Conservation (phyloP, 2,113 vertebrate species). For the Oreocharis arfaki region DNA sequence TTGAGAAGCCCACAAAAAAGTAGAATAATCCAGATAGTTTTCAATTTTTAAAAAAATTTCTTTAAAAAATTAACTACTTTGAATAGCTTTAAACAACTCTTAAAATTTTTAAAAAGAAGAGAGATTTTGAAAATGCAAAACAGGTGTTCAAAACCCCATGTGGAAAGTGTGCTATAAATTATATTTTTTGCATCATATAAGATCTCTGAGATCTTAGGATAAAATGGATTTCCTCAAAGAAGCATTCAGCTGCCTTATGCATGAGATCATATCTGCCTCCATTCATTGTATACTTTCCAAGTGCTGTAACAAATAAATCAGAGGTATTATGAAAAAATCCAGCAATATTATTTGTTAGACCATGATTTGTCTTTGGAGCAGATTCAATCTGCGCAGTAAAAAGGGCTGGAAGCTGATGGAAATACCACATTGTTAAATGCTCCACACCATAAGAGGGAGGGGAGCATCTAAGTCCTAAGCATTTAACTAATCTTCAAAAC, state of each 20-base stretch:
- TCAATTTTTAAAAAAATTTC: neutral
- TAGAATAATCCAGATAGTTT: neutral
- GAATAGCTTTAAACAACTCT: neutral
- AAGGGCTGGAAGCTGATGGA: neutral
- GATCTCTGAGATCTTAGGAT: neutral
- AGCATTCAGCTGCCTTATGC: neutral
- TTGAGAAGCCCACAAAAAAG: neutral
- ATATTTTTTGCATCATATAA: neutral
- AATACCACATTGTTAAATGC: neutral
- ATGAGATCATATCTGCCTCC: neutral
- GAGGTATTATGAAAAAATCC: neutral
- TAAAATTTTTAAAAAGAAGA: neutral
- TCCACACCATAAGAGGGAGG: neutral
- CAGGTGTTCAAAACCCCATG: neutral
- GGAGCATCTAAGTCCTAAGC: neutral
- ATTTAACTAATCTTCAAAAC: neutral
- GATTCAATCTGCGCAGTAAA: neutral
- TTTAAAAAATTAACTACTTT: neutral
- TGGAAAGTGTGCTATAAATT: neutral
- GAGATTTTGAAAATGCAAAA: neutral
- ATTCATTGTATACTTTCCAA: neutral
- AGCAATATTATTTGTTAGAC: neutral
- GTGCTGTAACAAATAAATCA: neutral
- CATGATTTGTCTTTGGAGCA: neutral
- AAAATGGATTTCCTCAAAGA: neutral